phyloP scores from a whole-genome alignment of 2,888 invertebrate species.

The Hyposoter dolosus region DNA sequence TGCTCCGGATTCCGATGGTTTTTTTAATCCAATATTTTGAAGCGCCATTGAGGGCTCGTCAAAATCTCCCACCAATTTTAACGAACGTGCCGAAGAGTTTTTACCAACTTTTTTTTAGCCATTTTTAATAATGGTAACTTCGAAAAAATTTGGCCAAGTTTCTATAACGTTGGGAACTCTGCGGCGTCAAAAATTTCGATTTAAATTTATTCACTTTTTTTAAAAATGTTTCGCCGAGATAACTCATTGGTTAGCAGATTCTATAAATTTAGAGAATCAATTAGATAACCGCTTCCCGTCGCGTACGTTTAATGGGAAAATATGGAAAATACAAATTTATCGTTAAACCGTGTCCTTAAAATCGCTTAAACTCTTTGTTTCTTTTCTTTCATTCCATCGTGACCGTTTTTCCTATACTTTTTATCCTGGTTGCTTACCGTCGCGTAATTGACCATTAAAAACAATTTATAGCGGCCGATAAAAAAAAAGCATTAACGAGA shows the following conservation, averaged over 20 bases:
- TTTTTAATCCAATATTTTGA: neutral
- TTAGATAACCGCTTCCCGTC: neutral
- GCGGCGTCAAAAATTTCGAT: neutral
- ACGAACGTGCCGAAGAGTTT: neutral
- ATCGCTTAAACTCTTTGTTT: slow-evolving; percentile 8
- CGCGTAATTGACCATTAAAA: slow-evolving; percentile 42
- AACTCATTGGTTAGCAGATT: neutral
- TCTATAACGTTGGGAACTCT: neutral
- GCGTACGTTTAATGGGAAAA: neutral
- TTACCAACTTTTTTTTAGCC: too few species aligned
- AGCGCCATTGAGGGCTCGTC: neutral
- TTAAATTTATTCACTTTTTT: neutral
- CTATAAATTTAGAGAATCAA: slow-evolving; percentile 28
- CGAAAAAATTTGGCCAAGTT: neutral
- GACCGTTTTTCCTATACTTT: slow-evolving; percentile 2
- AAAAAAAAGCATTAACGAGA: slow-evolving; percentile 18
- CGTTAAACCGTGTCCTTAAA: neutral
- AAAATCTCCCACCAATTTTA: too few species aligned
- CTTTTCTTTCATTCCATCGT: neutral
- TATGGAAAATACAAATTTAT: slow-evolving; percentile 35
- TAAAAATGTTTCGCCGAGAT: too few species aligned
- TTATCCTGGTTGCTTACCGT: neutral
- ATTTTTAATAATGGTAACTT: neutral
- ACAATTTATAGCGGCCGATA: slow-evolving; percentile 45
- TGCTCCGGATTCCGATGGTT: neutral